Evolutionary conservation across 2,888 invertebrate genomes (phyloP).

Genomic region (Pomacea canaliculata): DNA sequence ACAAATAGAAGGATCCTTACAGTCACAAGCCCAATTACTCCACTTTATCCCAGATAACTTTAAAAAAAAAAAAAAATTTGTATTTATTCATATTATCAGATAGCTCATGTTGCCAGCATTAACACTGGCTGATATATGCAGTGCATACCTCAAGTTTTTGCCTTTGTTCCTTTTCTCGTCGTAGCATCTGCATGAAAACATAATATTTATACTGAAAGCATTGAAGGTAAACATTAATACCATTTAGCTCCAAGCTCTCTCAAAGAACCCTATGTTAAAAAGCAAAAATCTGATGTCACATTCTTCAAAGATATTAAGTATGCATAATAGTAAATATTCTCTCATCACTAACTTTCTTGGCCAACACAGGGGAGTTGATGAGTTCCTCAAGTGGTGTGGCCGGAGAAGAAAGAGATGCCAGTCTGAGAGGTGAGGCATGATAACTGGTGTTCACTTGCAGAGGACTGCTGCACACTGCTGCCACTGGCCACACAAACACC

Average conservation of each 20-base stretch:
- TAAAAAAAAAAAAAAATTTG: no score
- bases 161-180: constrained; percentile 38
- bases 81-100: no score
- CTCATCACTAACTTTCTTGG: constrained; percentile 46
- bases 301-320: background rate
- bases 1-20: no score
- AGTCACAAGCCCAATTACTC: no score
- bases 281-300: background rate
- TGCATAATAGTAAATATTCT: background rate
- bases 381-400: constrained; percentile 50
- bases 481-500: background rate
- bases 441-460: constrained; percentile 2
- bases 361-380: constrained; percentile 56
- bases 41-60: no score
- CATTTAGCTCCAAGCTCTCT: no score
- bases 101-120: no score
- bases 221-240: no score
- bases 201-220: background rate
- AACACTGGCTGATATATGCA: no score
- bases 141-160: constrained; percentile 35
- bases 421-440: constrained; percentile 46
- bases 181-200: constrained; percentile 36
- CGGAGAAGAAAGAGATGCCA: constrained; percentile 43
- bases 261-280: background rate
- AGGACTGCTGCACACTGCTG: constrained; percentile 33